Base-by-base conservation (phyloP, 1,140 invertebrate species). In the Limonius californicus region DNA sequence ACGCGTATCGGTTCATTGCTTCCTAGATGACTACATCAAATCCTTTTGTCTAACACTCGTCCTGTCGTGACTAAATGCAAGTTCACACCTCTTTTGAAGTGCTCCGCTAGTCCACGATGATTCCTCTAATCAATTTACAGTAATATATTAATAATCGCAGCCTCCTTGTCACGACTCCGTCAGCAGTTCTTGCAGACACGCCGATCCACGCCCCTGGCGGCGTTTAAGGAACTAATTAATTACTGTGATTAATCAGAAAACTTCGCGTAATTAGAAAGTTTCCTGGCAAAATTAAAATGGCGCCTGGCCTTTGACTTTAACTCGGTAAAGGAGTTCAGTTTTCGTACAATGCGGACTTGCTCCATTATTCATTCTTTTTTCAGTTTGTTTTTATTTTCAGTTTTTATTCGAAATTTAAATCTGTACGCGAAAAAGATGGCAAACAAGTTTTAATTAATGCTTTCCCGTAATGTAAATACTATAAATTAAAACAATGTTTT, bases 221-320 rank as follows among this genome's bases (percentile, higher is more conserved):
- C 61, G 27, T 57, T 55, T 58, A 16, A 42, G 61, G 62, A 60
- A 70, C 66, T 71, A 70, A 70, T 70, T 70, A 71, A 71, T 71
- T 70, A 71, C 70, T 70, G 70, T 70, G 70, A 71, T 71, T 71
- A 70, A 71, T 71, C 68, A 70, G 68, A 68, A 71, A 71, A 71
- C 62, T 71, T 71, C 54, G 53, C 68, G 70, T 68, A 71, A 71
- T 71, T 71, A 71, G 68, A 70, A 71, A 71, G 70, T 71, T 71
- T 65, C 69, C 57, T 61, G 58, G 58, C 47, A 43, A 57, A 62
- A 62, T 62, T 62, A 62, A 55, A 62, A 59, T 32, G 43, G 45
- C 20, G 30, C 20, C 43, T 18, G 54, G 35, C 53, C 56, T 62
- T 62, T 57, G 53, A 27, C 54, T 62, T 14, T 54, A 60, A 60